phyloP scores from a whole-genome alignment of 1,140 invertebrate genomes.

The Pseudomyrmex cubaensis region DNA sequence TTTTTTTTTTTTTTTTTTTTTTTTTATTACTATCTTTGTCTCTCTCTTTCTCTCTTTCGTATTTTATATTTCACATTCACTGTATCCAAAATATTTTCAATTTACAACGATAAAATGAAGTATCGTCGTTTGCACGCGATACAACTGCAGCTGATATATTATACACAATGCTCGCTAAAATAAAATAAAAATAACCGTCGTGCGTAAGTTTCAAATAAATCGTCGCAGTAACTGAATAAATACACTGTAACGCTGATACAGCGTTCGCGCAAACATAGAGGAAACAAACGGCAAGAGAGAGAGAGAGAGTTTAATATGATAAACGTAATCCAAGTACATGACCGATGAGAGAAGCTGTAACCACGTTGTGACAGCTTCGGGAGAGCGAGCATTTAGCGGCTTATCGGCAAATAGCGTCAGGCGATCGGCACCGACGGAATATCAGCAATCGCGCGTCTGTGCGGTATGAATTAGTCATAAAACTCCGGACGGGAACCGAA shows the following conservation, averaged over 20 bases:
- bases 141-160: too few species aligned
- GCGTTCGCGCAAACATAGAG: background rate
- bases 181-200: conserved; percentile 16
- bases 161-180: background rate
- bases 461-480: conserved; percentile 38
- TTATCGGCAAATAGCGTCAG: conserved; percentile 28
- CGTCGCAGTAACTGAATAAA: background rate
- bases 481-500: conserved; percentile 12
- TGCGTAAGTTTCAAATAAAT: background rate
- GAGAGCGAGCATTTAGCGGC: conserved; percentile 1
- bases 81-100: background rate
- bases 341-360: background rate
- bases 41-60: too few species aligned
- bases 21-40: too few species aligned
- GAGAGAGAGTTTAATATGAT: background rate
- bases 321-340: conserved; percentile 34
- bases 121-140: too few species aligned
- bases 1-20: too few species aligned
- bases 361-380: conserved; percentile 20
- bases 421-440: background rate
- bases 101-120: background rate
- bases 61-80: background rate
- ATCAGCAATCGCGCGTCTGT: conserved; percentile 1
- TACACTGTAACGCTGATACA: background rate
- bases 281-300: too few species aligned